Percentiles rank a stretch among this genome's conserved stretches.
Evolutionary conservation across 1,140 invertebrate genomes (phyloP).

Genomic region (Cyphomyrmex costatus): DNA sequence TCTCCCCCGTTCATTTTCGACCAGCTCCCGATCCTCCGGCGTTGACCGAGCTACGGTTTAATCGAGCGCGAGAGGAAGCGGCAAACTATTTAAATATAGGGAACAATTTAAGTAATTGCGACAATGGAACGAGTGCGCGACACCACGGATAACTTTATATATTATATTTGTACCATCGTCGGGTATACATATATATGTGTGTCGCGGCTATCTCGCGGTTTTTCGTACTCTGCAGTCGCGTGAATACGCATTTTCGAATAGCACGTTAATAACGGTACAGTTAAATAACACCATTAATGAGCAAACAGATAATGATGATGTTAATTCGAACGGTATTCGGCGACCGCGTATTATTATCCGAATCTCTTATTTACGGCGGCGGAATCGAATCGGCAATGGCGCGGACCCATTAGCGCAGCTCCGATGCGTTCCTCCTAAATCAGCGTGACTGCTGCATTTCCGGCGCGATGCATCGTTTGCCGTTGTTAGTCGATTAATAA

Average conservation of each 20-base stretch:
- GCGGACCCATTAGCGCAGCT: conserved; percentile 14
- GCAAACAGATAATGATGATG: conserved; percentile 45
- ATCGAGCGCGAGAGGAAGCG: background rate
- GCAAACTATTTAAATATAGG: background rate
- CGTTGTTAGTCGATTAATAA: conserved; percentile 35
- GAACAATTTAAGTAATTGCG: conserved; percentile 7
- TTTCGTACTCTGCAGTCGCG: background rate
- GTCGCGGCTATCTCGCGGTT: background rate
- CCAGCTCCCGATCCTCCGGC: background rate
- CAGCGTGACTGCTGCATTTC: conserved; percentile 37
- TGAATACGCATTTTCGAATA: conserved; percentile 16
- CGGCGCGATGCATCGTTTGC: conserved; percentile 20
- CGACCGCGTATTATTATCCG: conserved; percentile 54
- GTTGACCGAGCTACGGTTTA: background rate
- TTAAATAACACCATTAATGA: conserved; percentile 53
- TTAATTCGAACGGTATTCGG: conserved; percentile 46
- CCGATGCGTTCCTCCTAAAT: conserved; percentile 36
- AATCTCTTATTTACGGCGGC: conserved; percentile 59
- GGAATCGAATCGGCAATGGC: conserved; percentile 33
- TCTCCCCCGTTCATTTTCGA: conserved; percentile 1
- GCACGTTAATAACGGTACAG: background rate
- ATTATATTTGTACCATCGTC: background rate
- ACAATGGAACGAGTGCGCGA: background rate
- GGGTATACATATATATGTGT: too few relatives aligned
- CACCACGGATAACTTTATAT: conserved; percentile 15